Percentiles rank a stretch among this genome's conserved stretches.
Evolutionary conservation across 2,888 invertebrate genomes (phyloP).

Genomic region (Entomobrya proxima): DNA sequence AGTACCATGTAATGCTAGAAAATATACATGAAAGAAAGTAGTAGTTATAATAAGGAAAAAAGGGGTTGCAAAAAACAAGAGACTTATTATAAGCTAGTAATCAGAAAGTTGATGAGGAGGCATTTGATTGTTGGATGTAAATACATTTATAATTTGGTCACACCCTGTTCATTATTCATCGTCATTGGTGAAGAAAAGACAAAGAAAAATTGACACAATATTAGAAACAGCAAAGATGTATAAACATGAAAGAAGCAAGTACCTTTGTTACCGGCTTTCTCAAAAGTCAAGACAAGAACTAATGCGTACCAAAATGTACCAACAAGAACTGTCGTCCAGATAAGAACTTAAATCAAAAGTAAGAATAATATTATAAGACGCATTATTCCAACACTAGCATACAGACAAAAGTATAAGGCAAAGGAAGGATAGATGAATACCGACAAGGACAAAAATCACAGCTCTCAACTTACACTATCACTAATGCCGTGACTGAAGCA

Average conservation of each 20-base stretch:
- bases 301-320: no score
- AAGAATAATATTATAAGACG: not conserved
- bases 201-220: not conserved
- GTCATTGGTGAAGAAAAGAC: not conserved
- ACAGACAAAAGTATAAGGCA: not conserved
- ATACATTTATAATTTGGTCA: not conserved
- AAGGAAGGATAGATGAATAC: conserved; percentile 6
- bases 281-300: no score
- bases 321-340: no score
- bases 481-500: conserved; percentile 24
- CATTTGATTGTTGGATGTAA: not conserved
- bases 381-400: not conserved
- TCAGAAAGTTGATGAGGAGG: not conserved
- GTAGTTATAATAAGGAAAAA: no score
- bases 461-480: conserved; percentile 22
- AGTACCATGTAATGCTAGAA: no score
- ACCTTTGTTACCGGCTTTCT: no score
- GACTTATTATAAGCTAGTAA: not conserved
- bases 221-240: no score
- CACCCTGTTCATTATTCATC: not conserved
- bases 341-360: no score
- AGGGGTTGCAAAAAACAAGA: no score
- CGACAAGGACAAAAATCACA: conserved; percentile 29
- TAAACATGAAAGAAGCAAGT: not conserved
- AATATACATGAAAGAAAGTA: no score